These are phyloP conservation scores for Sarcophilus harrisii DNA, from an alignment of 2,797 vertebrate genomes.

Conservation along the genomic window DNA sequence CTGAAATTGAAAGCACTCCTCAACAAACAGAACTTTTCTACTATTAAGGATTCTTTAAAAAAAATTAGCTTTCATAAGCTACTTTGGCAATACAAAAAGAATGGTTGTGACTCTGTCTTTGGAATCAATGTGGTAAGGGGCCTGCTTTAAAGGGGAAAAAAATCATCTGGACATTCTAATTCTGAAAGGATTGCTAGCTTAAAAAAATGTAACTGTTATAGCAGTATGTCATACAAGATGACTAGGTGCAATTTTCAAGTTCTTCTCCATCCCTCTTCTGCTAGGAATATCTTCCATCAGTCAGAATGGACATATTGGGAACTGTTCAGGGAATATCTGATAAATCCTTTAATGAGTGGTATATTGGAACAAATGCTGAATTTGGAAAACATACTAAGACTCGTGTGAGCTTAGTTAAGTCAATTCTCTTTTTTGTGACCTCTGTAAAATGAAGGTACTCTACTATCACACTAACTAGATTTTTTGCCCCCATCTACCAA, in stretches of 20 bases:
- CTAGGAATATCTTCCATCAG: not conserved
- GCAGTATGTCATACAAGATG: not conserved
- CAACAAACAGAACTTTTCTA: not conserved
- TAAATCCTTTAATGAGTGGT: not conserved
- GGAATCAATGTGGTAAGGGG: not conserved
- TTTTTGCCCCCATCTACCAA: not conserved
- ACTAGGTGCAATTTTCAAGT: not conserved
- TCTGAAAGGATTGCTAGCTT: not conserved
- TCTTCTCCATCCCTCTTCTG: not conserved
- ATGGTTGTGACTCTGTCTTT: not conserved
- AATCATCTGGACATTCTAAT: not conserved
- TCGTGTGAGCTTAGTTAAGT: not conserved
- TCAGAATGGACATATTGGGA: not conserved
- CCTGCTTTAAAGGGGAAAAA: not conserved
- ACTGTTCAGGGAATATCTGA: not conserved
- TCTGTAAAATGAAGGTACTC: not conserved
- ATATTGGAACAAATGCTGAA: not conserved
- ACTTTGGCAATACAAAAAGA: not conserved
- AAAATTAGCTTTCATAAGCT: not conserved
- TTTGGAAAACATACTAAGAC: not conserved
- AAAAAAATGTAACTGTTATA: not conserved
- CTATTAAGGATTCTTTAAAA: not conserved
- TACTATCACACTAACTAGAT: not conserved
- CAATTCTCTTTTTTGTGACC: not conserved
- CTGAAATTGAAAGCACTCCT: not conserved